Conservation (phyloP, 2,888 invertebrate species). For the Mimumesa dahlbomi region DNA sequence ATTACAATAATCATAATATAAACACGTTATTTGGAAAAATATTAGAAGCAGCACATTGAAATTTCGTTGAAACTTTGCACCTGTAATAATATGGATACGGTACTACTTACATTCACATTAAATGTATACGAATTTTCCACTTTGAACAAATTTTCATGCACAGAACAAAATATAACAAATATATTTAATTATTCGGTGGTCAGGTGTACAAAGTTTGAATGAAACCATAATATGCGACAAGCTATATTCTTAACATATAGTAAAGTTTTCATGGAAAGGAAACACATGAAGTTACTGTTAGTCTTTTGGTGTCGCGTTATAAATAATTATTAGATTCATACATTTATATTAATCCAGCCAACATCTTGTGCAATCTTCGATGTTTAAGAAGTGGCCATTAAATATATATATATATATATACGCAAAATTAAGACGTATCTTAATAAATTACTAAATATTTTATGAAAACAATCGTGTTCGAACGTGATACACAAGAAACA, state of each 20-base stretch:
- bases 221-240: conserved; percentile 16
- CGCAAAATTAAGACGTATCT: conserved; percentile 11
- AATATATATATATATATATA: conserved; percentile 1
- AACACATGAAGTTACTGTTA: conserved; percentile 29
- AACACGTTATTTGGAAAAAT: conserved; percentile 28
- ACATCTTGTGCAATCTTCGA: conserved; percentile 22
- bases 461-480: conserved; percentile 14
- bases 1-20: conserved; percentile 14
- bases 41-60: conserved; percentile 19
- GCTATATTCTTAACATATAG: conserved; percentile 18
- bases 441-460: conserved; percentile 33
- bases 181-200: neutral
- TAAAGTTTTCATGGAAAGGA: conserved; percentile 21
- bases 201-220: conserved; percentile 31
- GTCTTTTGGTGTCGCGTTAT: conserved; percentile 32
- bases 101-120: conserved; percentile 8
- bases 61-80: conserved; percentile 54
- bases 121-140: conserved; percentile 14
- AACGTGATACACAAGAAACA: conserved; percentile 8
- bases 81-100: conserved; percentile 8
- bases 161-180: conserved; percentile 14
- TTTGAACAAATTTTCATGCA: conserved; percentile 4
- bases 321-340: conserved; percentile 28
- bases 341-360: conserved; percentile 17
- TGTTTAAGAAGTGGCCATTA: conserved; percentile 20